Base-by-base conservation (phyloP, 2,797 vertebrate genomes). In the Enteromius anoplus region DNA sequence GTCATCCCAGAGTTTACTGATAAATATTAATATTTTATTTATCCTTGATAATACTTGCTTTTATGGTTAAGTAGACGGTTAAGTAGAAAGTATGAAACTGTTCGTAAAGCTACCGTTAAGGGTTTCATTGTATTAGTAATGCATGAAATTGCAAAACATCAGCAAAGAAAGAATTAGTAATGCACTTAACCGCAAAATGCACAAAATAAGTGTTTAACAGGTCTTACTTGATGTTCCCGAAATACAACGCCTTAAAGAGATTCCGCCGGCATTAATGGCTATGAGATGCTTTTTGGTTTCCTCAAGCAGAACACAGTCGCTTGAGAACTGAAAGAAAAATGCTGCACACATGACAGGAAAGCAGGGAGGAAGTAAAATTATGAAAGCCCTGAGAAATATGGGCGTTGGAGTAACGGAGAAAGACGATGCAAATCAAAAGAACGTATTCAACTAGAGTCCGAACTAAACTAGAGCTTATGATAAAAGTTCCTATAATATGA, bases 221-320 rank as follows among this genome's bases (percentile, higher is more conserved):
- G 42, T 4, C 60, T 83, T 86, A 88, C 85, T 70, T 81, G 71
- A 76, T 34, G 53, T 15, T 73, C 42, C n/a, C 40, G 72, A 85
- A 85, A 64, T 60, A 53, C 17, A 12, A 29, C 12, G 2, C 23
- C 12, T 1, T 79, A 73, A 37, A 40, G 12, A 78, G 26, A 40
- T 19, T 2, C 21, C 17, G 26, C n/a, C n/a, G 53, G 64, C 69
- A 49, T 45, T 51, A n/a, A 77, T 10, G 76, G 70, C 26, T 8
- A 29, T 40, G 77, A 47, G 26, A 80, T 60, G 3, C 19, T 37
- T 64, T 32, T 51, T 60, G 21, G 45, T 75, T 86, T 88, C 87
- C 85, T 86, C 82, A 47, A 73, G 77, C 55, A 26, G n/a, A 51
- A 29, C 6, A 26, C 72, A n/a, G 69, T 80, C 70, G 55, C 81